Base-by-base conservation (phyloP, 2,888 invertebrate genomes). In the Hydriomena furcata region DNA sequence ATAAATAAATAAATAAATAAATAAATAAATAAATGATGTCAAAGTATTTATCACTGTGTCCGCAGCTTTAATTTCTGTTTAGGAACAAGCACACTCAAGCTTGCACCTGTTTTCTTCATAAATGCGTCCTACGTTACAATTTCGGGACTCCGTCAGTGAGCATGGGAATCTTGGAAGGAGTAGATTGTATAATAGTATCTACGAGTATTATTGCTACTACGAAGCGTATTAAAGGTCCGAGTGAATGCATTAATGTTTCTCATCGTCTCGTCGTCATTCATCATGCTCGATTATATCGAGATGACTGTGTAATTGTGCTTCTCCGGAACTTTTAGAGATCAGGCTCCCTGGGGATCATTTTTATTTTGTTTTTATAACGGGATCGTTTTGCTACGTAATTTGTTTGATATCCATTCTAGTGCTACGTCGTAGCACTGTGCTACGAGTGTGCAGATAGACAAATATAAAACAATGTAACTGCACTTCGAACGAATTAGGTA, bases 71-170 rank as follows among this genome's bases (percentile, higher is more conserved):
- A 2, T 12, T 5, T 12, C 1, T 13, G 2, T n/a, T 2, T 3
- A 17, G 11, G 2, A 31, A 31, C 45, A 8, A 17, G 20, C 7
- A 38, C 3, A 21, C 20, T 20, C 8, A n/a, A 34, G 28, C 20
- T 7, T 10, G 13, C 31, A 12, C 40, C 51, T 41, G 51, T 11
- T 45, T 45, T 25, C 20, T 12, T 13, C 6, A 31, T 10, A 24
- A 41, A 35, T 13, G 8, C n/a, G 37, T 21, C 51, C 47, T 43
- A 25, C 38, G 37, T 45, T 58, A 48, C 50, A 63, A 58, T 59
- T 63, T 63, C 52, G 57, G 60, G 52, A 43, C 44, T 55, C 54
- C 56, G 49, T 55, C 52, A 58, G 48, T 52, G 52, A 50, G 53
- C 57, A 60, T 59, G 57, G 61, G 59, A 59, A 61, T 59, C 58